These are phyloP conservation scores for Ichneumon xanthorius DNA, from an alignment of 2,888 invertebrate species.

Conservation along the genomic window DNA sequence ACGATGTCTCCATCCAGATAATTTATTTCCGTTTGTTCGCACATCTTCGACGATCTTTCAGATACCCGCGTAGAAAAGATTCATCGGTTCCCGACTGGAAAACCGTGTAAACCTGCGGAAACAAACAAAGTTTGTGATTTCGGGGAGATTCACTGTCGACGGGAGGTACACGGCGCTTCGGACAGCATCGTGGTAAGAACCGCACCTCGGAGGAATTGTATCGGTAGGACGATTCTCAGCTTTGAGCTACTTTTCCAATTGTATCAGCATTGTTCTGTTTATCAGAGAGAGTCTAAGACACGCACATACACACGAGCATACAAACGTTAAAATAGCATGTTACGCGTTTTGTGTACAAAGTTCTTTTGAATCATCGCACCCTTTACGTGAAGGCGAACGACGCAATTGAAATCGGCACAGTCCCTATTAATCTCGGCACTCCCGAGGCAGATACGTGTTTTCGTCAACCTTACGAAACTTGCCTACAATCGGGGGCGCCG, in stretches of 20 bases:
- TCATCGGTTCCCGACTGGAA: constrained; percentile 24
- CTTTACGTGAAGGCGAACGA: not conserved
- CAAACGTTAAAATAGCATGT: not conserved
- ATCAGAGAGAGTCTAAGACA: not conserved
- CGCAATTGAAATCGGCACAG: not conserved
- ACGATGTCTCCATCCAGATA: constrained; percentile 92
- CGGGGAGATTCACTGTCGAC: not conserved
- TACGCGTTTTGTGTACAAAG: not conserved
- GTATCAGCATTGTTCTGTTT: not conserved
- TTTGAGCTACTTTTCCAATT: not conserved
- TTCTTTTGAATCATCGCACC: not conserved
- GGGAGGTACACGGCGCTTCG: not conserved
- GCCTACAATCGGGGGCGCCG: too few species aligned
- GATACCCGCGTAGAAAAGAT: constrained; percentile 40
- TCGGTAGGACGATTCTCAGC: too few species aligned
- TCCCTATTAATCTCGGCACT: not conserved
- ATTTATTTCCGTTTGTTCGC: constrained; percentile 89
- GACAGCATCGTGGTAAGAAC: not conserved
- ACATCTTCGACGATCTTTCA: constrained; percentile 86
- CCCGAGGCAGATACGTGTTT: constrained; percentile 2
- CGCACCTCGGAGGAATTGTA: not conserved
- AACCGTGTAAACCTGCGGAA: constrained; percentile 33
- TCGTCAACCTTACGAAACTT: too few species aligned
- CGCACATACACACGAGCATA: too few species aligned
- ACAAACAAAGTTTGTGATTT: not conserved